Evolutionary conservation across 2,888 invertebrate species (phyloP), one percentile per base, ranked within the genome.

Genomic region (Altica lythri): DNA sequence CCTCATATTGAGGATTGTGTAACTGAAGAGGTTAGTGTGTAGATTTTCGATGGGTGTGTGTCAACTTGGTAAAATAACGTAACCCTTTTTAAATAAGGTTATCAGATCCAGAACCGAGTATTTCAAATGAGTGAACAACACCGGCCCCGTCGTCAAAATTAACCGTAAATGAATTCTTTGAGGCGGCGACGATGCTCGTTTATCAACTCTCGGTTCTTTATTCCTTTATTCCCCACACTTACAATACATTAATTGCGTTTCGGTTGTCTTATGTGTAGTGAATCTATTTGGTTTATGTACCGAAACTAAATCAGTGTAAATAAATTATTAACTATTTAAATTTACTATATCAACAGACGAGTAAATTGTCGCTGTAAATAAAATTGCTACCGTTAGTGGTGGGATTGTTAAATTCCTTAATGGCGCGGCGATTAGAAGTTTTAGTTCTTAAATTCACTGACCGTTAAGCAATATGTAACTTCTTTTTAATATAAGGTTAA

Each of bases 161-260:
- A 73, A 70, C 71, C 70, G 72, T 71, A 73, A 73, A 73, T 73
- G 72, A 72, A 73, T 72, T 69, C 70, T 67, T 70, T 69, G 71
- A 68, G 69, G 68, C 49, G 49, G 32, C 35, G 49, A 16, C 40
- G 49, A 22, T 22, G 66, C 68, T 72, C 72, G 71, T 73, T 73
- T 72, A 72, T 72, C 72, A 72, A 71, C 50, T 49, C 44, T n/a
- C 52, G 51, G 62, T 62, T 65, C 66, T 68, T 68, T 69, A 68
- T 68, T 69, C 68, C 69, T 68, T 68, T 69, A 69, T 69, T 66
- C 68, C 67, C 67, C 59, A 68, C 68, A 68, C 68, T 69, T 69
- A 67, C 68, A 68, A 68, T 66, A 67, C 69, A 69, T 69, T 67
- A 67, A 65, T 62, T 65, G 60, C 65, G 67, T 66, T 66, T 67